phyloP scores from a whole-genome alignment of 1,140 invertebrate species.

The Bombus fervidus region DNA sequence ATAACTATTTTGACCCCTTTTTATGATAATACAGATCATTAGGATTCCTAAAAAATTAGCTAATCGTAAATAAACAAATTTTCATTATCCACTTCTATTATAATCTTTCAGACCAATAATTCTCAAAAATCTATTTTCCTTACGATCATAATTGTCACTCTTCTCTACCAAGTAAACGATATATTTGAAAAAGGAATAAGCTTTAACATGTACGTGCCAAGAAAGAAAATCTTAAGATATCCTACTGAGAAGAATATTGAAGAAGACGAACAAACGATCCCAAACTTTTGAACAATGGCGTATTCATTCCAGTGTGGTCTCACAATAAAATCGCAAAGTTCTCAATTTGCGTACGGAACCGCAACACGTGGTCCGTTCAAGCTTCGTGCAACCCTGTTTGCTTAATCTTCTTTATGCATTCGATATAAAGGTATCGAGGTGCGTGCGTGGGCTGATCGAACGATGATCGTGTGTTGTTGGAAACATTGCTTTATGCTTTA shows the following conservation, averaged over 20 bases:
- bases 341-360: conserved; percentile 11
- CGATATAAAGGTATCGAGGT: conserved; percentile 27
- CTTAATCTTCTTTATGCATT: conserved; percentile 58
- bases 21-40: too few relatives aligned
- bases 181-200: too few relatives aligned
- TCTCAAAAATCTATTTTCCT: too few relatives aligned
- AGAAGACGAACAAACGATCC: too few relatives aligned
- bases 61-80: neutral
- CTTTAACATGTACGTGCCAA: too few relatives aligned
- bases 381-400: conserved; percentile 72
- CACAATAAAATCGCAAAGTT: neutral
- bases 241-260: too few relatives aligned
- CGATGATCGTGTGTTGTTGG: neutral
- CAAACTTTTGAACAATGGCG: neutral
- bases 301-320: neutral
- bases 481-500: conserved; percentile 9
- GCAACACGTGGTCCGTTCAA: conserved; percentile 60
- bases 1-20: too few relatives aligned
- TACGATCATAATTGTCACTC: too few relatives aligned
- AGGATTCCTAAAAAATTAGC: too few relatives aligned
- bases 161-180: too few relatives aligned
- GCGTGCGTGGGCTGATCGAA: conserved; percentile 14
- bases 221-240: too few relatives aligned
- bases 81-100: neutral
- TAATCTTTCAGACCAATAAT: too few relatives aligned